Percentiles rank a stretch among this genome's conserved stretches.
phyloP scores from a whole-genome alignment of 2,113 vertebrate species.

The Holacanthus passer region DNA sequence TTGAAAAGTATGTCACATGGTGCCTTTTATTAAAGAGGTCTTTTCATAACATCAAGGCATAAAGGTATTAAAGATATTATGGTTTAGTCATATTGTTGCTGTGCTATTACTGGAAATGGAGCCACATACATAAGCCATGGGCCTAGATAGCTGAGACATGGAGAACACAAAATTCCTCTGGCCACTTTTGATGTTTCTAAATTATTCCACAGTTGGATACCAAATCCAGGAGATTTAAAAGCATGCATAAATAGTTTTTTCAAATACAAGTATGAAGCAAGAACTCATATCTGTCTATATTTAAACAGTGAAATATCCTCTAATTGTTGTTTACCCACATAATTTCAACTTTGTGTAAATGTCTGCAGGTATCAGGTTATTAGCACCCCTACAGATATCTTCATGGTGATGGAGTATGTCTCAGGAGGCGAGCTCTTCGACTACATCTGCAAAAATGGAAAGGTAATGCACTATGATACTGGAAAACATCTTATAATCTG shows the following conservation, averaged over 20 bases:
- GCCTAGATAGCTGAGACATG: background rate
- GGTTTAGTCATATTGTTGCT: background rate
- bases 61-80: background rate
- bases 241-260: background rate
- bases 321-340: slow-evolving; percentile 1
- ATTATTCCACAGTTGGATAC: background rate
- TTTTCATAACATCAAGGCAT: no score
- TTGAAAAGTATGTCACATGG: background rate
- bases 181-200: background rate
- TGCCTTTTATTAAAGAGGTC: background rate
- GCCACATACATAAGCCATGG: background rate
- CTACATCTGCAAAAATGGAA: slow-evolving; percentile 99
- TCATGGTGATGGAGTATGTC: slow-evolving; percentile 99
- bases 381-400: slow-evolving; percentile 99
- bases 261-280: background rate
- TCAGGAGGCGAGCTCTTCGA: slow-evolving; percentile 98
- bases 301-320: background rate
- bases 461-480: slow-evolving; percentile 85
- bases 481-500: background rate
- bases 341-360: slow-evolving; percentile 38
- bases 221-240: background rate
- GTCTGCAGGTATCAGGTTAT: slow-evolving; percentile 96
- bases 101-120: background rate
- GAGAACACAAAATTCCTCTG: background rate
- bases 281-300: background rate